Base-by-base conservation (phyloP, 2,797 vertebrate species). In the Acanthurus leucopareius region DNA sequence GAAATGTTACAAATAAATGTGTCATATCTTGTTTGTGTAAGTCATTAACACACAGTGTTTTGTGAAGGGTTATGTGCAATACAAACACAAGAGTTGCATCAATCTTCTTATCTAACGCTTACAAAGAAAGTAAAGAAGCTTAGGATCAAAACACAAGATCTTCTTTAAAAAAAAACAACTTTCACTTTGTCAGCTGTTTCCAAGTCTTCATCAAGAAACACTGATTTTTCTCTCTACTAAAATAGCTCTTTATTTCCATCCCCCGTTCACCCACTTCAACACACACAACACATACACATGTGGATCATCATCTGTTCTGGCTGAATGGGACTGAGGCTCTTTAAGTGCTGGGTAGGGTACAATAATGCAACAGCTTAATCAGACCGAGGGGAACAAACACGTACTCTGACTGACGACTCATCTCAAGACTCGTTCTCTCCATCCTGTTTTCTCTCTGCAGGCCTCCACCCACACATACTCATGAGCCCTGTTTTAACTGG, bases 281-380 rank as follows among this genome's bases (percentile, higher is more conserved):
- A 17, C 53, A 56, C 28, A 14, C 52, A 53, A 14, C 35, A 66
- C 51, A 67, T 58, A 44, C n/a, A 68, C 66, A 65, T 61, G 85
- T 81, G 75, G 80, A 40, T 10, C 7, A 40, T 40, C 40, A 8
- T 40, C 28, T 32, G 28, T 40, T 40, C 40, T 40, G 40, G 7
- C 40, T 88, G 80, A 69, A 79, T 49, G 69, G 76, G 73, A 74
- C 48, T 71, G 78, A 84, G 66, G 67, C 79, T 81, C 70, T 32
- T 4, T 79, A 83, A 84, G 81, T 89, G 83, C 87, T 82, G 77
- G 81, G 72, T 79, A 35, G 83, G 76, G 80, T 70, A 84, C 72
- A 81, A 74, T 86, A 92, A 91, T 82, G 70, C 84, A 87, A 84
- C 82, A 73, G 84, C 74, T 87, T 91, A 90, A 91, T 88, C 82